Base-by-base conservation (phyloP, 2,797 vertebrate species). In the Sternarchorhynchus goeldii region DNA sequence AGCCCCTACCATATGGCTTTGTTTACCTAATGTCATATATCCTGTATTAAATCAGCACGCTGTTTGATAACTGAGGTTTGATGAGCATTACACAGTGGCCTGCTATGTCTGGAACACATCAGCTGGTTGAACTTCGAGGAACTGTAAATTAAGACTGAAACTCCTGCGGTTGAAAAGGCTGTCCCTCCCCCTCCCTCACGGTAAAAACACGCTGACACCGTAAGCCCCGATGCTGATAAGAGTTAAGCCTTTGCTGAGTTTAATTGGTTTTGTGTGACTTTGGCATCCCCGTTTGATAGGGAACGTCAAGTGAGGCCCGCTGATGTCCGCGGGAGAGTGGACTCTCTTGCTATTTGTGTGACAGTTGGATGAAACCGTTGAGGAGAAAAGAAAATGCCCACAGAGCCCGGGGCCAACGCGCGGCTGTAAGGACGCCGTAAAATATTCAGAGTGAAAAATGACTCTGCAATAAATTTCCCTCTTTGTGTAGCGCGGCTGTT, bases 121-220 rank as follows among this genome's bases (percentile, higher is more conserved):
- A 69, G 68, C 73, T 63, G 39, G 57, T 32, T 55, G 56, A 32
- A 36, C 82, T 80, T 81, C 68, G 55, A 70, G 63, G 59, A 81
- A 73, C 74, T 68, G 76, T 81, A 73, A 85, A 84, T 57, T 82
- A 75, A 83, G 73, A 76, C 69, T 82, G 57, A 86, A 82, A 86
- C 78, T 83, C 63, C 78, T 81, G 76, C 53, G 6, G 65, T 76
- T 64, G 34, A 58, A 75, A 32, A 77, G 70, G 77, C 76, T 82
- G 70, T 57, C 76, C 77, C 65, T 78, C 77, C 82, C 71, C 58
- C 76, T 78, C 81, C 75, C 85, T 78, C 68, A 84, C 78, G 21
- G 85, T 20, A 57, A 79, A 79, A 77, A 71, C 41, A 73, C 58
- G 68, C 74, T 70, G 36, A 31, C 71, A 82, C 50, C 70, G n/a